These are phyloP conservation scores for Micrastur ruficollis DNA, from an alignment of 2,797 vertebrate species.

Conservation along the genomic window DNA sequence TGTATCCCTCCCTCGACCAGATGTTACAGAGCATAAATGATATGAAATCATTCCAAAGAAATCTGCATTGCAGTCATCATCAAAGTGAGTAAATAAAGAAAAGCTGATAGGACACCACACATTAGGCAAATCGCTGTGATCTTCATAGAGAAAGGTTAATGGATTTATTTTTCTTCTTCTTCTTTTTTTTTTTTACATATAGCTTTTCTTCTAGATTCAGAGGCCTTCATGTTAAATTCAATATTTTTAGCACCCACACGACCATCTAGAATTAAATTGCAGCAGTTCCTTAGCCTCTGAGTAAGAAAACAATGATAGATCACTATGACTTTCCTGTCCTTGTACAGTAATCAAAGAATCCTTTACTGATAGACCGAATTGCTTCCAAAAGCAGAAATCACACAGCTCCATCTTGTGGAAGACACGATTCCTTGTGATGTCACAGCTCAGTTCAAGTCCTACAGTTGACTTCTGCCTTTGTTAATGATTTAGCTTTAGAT, in stretches of 20 bases:
- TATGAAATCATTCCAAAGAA: conserved; percentile 25
- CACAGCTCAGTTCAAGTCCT: background rate
- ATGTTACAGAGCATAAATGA: background rate
- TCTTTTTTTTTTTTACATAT: background rate
- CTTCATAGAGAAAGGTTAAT: background rate
- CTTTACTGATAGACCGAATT: background rate
- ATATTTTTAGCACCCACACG: conserved; percentile 33
- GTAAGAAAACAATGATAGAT: conserved; percentile 35
- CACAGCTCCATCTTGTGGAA: conserved; percentile 74
- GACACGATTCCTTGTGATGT: background rate
- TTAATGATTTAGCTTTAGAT: background rate
- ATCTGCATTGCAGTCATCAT: conserved; percentile 6
- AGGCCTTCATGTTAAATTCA: conserved; percentile 27
- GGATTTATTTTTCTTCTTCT: background rate
- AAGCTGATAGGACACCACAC: background rate
- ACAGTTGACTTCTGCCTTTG: background rate
- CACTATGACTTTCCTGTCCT: conserved; percentile 26
- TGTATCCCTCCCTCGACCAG: background rate
- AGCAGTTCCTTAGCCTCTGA: conserved; percentile 13
- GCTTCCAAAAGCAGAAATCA: conserved; percentile 36
- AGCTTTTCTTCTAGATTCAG: conserved; percentile 16
- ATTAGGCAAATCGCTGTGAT: background rate
- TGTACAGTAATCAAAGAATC: background rate
- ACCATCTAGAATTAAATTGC: conserved; percentile 50
- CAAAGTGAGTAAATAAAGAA: background rate